These are phyloP conservation scores for Mya arenaria DNA, from an alignment of 1,140 invertebrate species.

Conservation along the genomic window DNA sequence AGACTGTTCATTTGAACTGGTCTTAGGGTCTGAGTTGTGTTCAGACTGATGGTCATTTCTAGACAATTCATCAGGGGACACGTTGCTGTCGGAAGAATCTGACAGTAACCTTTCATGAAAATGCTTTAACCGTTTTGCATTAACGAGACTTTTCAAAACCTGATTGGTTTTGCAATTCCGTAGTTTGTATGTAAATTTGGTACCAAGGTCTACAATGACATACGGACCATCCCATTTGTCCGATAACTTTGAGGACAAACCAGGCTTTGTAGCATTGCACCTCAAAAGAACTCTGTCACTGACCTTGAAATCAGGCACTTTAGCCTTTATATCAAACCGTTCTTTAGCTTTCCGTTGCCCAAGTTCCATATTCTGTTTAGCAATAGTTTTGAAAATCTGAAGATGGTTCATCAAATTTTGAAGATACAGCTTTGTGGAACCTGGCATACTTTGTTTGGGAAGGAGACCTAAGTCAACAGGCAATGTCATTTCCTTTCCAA, in stretches of 20 bases:
- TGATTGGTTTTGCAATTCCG: constrained; percentile 14
- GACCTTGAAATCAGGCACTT: constrained; percentile 6
- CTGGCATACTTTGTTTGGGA: constrained; percentile 15
- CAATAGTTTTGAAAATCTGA: constrained; percentile 6
- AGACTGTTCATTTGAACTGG: neutral
- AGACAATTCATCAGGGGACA: no score
- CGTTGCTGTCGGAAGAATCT: no score
- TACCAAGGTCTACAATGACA: neutral
- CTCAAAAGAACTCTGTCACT: constrained; percentile 11
- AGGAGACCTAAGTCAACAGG: constrained; percentile 15
- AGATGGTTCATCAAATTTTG: neutral
- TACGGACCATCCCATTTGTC: constrained; percentile 32
- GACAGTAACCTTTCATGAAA: neutral
- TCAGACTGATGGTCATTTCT: constrained; percentile 11
- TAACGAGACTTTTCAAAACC: neutral
- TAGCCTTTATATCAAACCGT: constrained; percentile 27
- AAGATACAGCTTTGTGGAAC: constrained; percentile 12
- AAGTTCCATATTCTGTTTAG: neutral
- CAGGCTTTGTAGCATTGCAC: neutral
- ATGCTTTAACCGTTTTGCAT: constrained; percentile 21
- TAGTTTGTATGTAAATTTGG: constrained; percentile 36
- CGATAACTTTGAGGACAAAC: constrained; percentile 13
- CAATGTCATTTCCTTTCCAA: constrained; percentile 37
- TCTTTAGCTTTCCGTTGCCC: constrained; percentile 12
- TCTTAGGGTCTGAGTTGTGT: neutral